Evolutionary conservation across 2,113 vertebrate genomes (phyloP), one percentile per base, ranked within the genome.

Genomic region (Micronycteris hirsuta): DNA sequence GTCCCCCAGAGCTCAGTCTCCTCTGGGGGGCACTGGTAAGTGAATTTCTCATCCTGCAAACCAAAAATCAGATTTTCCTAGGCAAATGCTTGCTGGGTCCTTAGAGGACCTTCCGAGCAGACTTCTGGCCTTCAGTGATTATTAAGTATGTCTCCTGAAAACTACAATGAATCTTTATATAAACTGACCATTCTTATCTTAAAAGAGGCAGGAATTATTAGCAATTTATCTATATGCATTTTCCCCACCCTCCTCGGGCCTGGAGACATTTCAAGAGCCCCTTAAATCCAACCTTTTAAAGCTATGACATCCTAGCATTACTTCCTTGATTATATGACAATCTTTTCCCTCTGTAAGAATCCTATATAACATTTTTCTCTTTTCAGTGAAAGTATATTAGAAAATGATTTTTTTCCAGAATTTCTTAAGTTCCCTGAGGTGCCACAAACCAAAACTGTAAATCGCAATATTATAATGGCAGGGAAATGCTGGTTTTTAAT

Each of bases 1-100:
- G 78, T 80, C 70, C 65, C 92, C 91, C 22, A 58, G 80, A 92
- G 83, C 38, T 97, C 76, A 84, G 0, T 81, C 85, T 97, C 71
- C 70, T 95, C 80, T 67, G 22, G n/a, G n/a, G 58, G 84, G 84
- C 54, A 52, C 24, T 41, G 74, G 65, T 43, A 77, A 74, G 38
- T 45, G 45, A 77, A 92, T 81, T 93, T 86, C 41, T 71, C 47
- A 86, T 54, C 61, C 45, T 81, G 22, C 15, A 95, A 93, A 58
- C 56, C 84, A 94, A 80, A 49, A 76, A 45, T 22, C 38, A 54
- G 63, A 67, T 80, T 76, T 81, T 89, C 43, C 49, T 43, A 65
- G 36, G 31, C 52, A 89, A 93, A 33, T 41, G 19, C 24, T 91
- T 77, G 49, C 78, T 89, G 78, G 68, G 58, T 86, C 82, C 47